phyloP scores from a whole-genome alignment of 2,113 vertebrate species.

The Misgurnus anguillicaudatus region DNA sequence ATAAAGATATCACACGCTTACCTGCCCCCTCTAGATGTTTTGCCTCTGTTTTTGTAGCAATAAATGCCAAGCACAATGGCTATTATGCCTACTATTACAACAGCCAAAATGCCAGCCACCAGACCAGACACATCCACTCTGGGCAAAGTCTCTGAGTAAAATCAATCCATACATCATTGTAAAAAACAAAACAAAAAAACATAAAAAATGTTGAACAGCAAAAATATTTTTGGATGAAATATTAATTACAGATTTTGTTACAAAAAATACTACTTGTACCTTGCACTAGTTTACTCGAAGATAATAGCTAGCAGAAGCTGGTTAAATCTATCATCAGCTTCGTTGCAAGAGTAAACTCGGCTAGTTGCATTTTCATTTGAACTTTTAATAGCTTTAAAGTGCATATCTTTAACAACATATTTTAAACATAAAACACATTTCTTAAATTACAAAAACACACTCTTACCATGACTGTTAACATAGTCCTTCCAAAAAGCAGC shows the following conservation, averaged over 20 bases:
- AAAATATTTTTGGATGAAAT: background rate
- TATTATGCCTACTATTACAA: slow-evolving; percentile 56
- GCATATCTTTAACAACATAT: background rate
- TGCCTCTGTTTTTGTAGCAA: slow-evolving; percentile 67
- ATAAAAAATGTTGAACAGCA: background rate
- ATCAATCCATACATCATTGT: background rate
- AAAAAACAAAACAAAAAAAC: too few relatives aligned
- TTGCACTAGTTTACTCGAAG: too few relatives aligned
- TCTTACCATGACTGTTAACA: slow-evolving; percentile 60
- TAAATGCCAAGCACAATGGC: slow-evolving; percentile 69
- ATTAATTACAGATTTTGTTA: background rate
- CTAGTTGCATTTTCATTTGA: too few relatives aligned
- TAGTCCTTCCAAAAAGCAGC: slow-evolving; percentile 56
- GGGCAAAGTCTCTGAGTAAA: slow-evolving; percentile 41
- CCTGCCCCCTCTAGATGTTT: slow-evolving; percentile 48
- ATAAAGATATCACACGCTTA: slow-evolving; percentile 43
- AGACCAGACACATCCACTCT: slow-evolving; percentile 68
- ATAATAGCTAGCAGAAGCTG: too few relatives aligned
- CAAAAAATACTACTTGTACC: background rate
- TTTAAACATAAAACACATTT: background rate
- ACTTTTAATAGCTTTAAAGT: background rate
- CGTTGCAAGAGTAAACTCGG: too few relatives aligned
- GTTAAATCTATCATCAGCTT: too few relatives aligned
- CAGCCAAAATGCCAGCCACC: slow-evolving; percentile 69
- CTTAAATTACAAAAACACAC: background rate